Evolutionary conservation across 1,140 invertebrate genomes (phyloP).

Genomic region (Oscheius sp.): DNA sequence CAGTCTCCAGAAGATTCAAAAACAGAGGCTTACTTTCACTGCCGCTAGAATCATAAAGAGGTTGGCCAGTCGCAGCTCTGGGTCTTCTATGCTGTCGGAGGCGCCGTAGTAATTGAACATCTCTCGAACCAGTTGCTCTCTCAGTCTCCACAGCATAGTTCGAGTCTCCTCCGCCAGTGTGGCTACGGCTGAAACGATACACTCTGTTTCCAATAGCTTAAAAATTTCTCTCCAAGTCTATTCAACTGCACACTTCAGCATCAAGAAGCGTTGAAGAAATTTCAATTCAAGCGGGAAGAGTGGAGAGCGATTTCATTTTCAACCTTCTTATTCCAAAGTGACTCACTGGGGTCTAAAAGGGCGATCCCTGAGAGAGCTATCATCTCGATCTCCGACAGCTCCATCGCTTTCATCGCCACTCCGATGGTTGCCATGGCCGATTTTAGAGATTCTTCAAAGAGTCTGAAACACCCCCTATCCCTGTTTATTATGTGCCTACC

Average conservation of each 20-base stretch:
- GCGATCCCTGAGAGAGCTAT: conserved; percentile 20
- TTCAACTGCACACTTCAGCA: not conserved
- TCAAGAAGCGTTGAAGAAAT: not conserved
- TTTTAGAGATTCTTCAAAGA: conserved; percentile 37
- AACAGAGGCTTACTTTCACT: conserved; percentile 19
- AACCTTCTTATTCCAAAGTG: not conserved
- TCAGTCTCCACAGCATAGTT: conserved; percentile 14
- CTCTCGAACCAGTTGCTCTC: conserved; percentile 39
- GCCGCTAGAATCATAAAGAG: conserved; percentile 36
- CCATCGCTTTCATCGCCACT: conserved; percentile 26
- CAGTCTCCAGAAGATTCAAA: not conserved
- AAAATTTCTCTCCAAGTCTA: no score
- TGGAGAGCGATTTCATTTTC: not conserved
- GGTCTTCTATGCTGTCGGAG: conserved; percentile 27
- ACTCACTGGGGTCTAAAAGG: conserved; percentile 38
- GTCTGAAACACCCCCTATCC: conserved; percentile 23
- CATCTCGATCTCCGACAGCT: conserved; percentile 36
- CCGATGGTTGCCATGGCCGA: conserved; percentile 39
- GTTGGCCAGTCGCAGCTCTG: conserved; percentile 38
- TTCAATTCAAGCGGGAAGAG: not conserved
- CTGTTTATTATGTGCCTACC: conserved; percentile 16
- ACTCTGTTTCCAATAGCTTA: no score
- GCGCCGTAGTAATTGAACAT: conserved; percentile 40
- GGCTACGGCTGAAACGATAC: conserved; percentile 27
- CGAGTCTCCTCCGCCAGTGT: conserved; percentile 8